Percentiles rank a stretch among this genome's conserved stretches.
Evolutionary conservation across 2,888 invertebrate genomes (phyloP).

Genomic region (Diachrysia chrysitis): DNA sequence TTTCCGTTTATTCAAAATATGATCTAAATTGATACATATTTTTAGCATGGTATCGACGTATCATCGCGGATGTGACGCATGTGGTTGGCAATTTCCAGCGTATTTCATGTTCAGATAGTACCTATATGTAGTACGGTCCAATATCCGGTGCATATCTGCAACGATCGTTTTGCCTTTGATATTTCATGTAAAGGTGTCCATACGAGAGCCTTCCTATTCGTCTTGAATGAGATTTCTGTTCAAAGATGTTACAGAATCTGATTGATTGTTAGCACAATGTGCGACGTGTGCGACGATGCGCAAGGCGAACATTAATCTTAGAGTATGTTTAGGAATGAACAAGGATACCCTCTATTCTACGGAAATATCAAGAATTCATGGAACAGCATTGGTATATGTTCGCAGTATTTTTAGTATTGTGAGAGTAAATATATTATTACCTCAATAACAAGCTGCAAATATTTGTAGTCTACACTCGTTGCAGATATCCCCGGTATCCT

Average conservation of each 20-base stretch:
- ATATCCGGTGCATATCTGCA: constrained; percentile 45
- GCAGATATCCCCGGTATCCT: not conserved
- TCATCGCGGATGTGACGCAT: constrained; percentile 13
- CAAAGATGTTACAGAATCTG: not conserved
- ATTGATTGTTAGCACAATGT: constrained; percentile 16
- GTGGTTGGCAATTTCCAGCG: constrained; percentile 35
- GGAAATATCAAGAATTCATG: not conserved
- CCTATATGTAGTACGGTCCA: constrained; percentile 26
- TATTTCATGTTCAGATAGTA: constrained; percentile 37
- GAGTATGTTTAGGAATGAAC: not conserved
- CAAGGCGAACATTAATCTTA: not conserved
- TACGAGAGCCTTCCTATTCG: constrained; percentile 15
- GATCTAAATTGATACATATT: not conserved
- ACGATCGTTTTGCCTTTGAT: constrained; percentile 33
- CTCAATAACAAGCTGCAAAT: not conserved
- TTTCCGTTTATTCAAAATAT: not conserved
- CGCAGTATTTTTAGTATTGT: not conserved
- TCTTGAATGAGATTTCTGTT: constrained; percentile 17
- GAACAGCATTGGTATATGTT: not conserved
- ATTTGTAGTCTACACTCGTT: constrained; percentile 2
- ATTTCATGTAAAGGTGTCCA: constrained; percentile 32
- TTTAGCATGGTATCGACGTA: not conserved
- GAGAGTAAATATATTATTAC: not conserved
- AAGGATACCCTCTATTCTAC: not conserved
- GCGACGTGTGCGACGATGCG: not conserved